phyloP scores from a whole-genome alignment of 1,140 invertebrate species.

The Megalonaias nervosa region DNA sequence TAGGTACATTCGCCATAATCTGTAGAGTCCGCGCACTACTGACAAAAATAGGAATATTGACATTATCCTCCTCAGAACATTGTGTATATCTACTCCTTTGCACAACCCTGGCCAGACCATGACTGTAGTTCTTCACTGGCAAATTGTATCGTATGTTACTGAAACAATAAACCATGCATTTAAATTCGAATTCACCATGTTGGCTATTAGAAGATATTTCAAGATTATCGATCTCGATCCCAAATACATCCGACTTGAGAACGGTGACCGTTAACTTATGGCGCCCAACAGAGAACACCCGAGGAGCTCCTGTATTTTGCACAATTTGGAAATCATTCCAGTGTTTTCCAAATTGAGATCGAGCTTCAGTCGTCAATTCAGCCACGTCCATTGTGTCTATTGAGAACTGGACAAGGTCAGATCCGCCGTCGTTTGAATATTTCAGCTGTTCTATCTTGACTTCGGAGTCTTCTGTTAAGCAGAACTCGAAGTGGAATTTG shows the following conservation, averaged over 20 bases:
- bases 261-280: constrained; percentile 13
- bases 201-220: constrained; percentile 2
- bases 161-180: constrained; percentile 24
- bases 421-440: constrained; percentile 24
- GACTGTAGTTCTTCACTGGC: constrained; percentile 9
- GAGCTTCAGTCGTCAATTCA: not conserved
- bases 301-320: not conserved
- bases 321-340: constrained; percentile 24
- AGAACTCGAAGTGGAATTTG: constrained; percentile 17
- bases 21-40: constrained; percentile 13
- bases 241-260: constrained; percentile 18
- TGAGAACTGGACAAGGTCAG: not conserved
- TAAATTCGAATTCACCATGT: constrained; percentile 6
- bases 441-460: not conserved
- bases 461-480: not conserved
- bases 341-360: constrained; percentile 1
- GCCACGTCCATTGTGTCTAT: constrained; percentile 14
- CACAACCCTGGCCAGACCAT: constrained; percentile 18
- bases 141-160: constrained; percentile 18
- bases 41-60: constrained; percentile 31
- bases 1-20: constrained; percentile 28
- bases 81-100: not conserved
- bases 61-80: constrained; percentile 33
- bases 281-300: not conserved
- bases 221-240: constrained; percentile 27